phyloP scores from a whole-genome alignment of 2,888 invertebrate species.

The Cosmopolites sordidus region DNA sequence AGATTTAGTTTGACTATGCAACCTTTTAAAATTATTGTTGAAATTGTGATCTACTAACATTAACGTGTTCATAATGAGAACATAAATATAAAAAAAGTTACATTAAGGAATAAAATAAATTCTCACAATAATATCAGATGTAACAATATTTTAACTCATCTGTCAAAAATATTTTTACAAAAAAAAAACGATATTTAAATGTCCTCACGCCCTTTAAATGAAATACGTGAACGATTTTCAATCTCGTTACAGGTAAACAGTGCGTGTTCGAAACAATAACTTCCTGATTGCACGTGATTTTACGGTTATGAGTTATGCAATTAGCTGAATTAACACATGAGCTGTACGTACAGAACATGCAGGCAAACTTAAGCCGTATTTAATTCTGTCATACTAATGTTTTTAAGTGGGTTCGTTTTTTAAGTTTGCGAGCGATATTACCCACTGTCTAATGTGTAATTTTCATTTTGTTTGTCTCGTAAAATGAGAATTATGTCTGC shows the following conservation, averaged over 20 bases:
- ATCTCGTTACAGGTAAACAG: neutral
- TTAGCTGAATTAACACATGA: conserved; percentile 16
- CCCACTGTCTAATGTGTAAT: neutral
- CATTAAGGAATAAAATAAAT: too few relatives aligned
- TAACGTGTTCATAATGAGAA: too few relatives aligned
- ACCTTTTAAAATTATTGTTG: too few relatives aligned
- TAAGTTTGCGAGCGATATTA: neutral
- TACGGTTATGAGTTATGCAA: conserved; percentile 7
- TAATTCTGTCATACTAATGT: neutral
- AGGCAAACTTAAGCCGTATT: neutral
- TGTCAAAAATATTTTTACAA: too few relatives aligned
- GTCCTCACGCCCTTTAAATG: too few relatives aligned
- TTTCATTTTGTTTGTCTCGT: conserved; percentile 3
- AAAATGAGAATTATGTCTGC: conserved; percentile 10
- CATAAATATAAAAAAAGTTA: too few relatives aligned
- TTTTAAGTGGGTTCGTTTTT: neutral
- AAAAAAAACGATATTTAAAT: too few relatives aligned
- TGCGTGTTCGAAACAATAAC: conserved; percentile 8
- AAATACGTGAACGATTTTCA: neutral
- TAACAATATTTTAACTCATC: too few relatives aligned
- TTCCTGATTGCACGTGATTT: conserved; percentile 11
- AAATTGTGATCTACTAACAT: too few relatives aligned
- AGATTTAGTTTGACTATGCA: too few relatives aligned
- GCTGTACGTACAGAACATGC: too few relatives aligned
- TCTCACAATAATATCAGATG: too few relatives aligned